Conservation (phyloP, 2,113 vertebrate genomes). For the Pristiophorus japonicus region DNA sequence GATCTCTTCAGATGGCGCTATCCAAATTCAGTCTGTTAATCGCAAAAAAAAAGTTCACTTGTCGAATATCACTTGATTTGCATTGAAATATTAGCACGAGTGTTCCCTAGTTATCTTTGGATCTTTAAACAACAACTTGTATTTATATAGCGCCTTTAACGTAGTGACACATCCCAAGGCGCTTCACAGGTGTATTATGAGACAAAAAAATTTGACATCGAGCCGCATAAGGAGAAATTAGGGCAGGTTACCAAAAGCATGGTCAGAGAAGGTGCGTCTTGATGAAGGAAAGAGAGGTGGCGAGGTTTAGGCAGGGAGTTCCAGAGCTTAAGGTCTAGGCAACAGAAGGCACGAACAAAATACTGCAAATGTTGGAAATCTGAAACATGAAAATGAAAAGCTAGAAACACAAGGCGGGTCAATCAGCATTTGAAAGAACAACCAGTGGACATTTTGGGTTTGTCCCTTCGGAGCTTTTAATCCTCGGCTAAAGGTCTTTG, state of each 20-base stretch:
- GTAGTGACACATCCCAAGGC: no score
- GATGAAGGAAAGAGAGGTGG: no score
- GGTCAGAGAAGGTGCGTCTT: no score
- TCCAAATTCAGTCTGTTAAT: not conserved
- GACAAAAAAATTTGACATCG: no score
- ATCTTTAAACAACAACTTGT: no score
- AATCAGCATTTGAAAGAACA: not conserved
- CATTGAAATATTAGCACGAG: not conserved
- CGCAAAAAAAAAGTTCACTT: not conserved
- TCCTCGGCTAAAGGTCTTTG: not conserved
- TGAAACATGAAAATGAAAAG: not conserved
- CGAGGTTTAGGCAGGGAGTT: no score
- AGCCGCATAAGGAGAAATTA: no score
- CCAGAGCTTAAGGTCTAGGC: no score
- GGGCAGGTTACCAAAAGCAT: no score
- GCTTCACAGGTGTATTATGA: no score
- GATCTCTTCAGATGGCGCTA: not conserved
- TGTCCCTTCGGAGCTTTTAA: not conserved
- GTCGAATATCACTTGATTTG: not conserved
- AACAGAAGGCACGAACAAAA: no score
- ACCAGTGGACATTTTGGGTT: not conserved
- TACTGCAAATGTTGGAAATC: not conserved
- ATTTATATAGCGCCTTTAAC: no score
- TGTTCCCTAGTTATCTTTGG: not conserved
- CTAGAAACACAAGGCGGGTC: not conserved